Evolutionary conservation across 2,888 invertebrate genomes (phyloP), one percentile per base, ranked within the genome.

Genomic region (Resseliella maxima): DNA sequence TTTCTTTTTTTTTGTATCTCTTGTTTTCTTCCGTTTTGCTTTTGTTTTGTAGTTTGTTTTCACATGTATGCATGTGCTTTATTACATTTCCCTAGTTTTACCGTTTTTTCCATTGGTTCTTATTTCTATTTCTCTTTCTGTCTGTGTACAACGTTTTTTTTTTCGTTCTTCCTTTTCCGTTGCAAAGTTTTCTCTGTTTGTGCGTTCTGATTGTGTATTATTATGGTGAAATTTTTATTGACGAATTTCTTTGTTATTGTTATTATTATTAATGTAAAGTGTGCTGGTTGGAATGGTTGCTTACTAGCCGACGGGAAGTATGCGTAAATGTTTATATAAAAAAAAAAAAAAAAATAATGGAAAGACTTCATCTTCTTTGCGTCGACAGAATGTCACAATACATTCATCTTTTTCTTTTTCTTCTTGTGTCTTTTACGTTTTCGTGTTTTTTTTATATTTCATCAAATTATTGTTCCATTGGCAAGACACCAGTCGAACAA

Each of bases 211-310:
- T 81, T 35, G 81, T 81, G n/a, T n/a, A n/a, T n/a, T n/a, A n/a
- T 81, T 36, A 81, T 81, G 81, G 81, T 81, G 36, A 36, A 81
- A 15, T 35, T 81, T 81, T 81, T 81, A 81, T 81, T 81, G 81
- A 81, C 36, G 81, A 81, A 81, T 81, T 81, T 81, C 59, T 24
- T n/a, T 59, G 59, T 59, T 59, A 50, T 50, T 50, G 50, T 50
- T 50, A 59, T 59, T 59, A 59, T 59, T 59, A 59, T 59, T 59
- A 59, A 59, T 59, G 59, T 59, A 59, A 59, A 59, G 27, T 59
- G 59, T 59, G 27, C 12, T 59, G n/a, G 59, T 0, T 24, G 0
- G 59, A 27, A 59, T 24, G 1, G 59, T n/a, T 24, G n/a, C 27
- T 24, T 59, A 59, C 59, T 59, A 27, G 59, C 24, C 59, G 59